These are phyloP conservation scores for Zaprionus taronus DNA, from an alignment of 1,140 invertebrate species.

Conservation along the genomic window DNA sequence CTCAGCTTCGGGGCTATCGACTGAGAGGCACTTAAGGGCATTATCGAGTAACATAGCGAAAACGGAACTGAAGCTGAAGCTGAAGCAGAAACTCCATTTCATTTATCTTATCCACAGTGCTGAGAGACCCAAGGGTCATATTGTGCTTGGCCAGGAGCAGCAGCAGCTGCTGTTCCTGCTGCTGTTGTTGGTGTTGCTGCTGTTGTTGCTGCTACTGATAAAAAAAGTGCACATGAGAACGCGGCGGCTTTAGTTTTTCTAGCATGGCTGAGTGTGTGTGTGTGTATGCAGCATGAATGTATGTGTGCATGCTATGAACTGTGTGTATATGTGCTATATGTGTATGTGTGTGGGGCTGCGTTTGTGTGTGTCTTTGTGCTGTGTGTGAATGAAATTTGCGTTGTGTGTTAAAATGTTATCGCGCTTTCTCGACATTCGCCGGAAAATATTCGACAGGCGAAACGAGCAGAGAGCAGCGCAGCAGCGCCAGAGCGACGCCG, in stretches of 20 bases:
- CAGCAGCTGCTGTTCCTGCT: slow-evolving; percentile 50
- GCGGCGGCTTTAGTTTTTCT: slow-evolving; percentile 24
- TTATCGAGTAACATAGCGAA: slow-evolving; percentile 35
- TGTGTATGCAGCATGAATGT: too few species aligned
- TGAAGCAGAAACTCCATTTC: slow-evolving; percentile 72
- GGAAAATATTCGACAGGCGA: slow-evolving; percentile 62
- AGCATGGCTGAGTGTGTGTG: slow-evolving; percentile 10
- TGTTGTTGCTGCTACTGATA: slow-evolving; percentile 7
- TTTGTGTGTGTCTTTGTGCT: neutral
- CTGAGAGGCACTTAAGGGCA: slow-evolving; percentile 48
- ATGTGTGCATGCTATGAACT: too few species aligned
- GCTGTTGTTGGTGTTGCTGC: slow-evolving; percentile 19
- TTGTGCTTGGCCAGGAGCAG: slow-evolving; percentile 55
- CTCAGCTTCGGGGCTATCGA: slow-evolving; percentile 31
- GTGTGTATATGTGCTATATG: too few species aligned
- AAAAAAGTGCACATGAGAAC: slow-evolving; percentile 43
- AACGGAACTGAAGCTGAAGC: slow-evolving; percentile 42
- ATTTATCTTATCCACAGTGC: slow-evolving; percentile 69
- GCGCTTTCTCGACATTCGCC: slow-evolving; percentile 63
- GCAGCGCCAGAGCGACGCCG: slow-evolving; percentile 21
- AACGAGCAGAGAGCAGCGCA: slow-evolving; percentile 27
- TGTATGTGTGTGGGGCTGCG: too few species aligned
- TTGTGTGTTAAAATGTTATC: slow-evolving; percentile 78
- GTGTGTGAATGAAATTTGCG: slow-evolving; percentile 58
- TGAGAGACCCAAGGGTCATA: slow-evolving; percentile 68